These are phyloP conservation scores for Aurelia aurita DNA, from an alignment of 30 jellyfish, hydroid and myxozoan genomes.

Conservation along the genomic window DNA sequence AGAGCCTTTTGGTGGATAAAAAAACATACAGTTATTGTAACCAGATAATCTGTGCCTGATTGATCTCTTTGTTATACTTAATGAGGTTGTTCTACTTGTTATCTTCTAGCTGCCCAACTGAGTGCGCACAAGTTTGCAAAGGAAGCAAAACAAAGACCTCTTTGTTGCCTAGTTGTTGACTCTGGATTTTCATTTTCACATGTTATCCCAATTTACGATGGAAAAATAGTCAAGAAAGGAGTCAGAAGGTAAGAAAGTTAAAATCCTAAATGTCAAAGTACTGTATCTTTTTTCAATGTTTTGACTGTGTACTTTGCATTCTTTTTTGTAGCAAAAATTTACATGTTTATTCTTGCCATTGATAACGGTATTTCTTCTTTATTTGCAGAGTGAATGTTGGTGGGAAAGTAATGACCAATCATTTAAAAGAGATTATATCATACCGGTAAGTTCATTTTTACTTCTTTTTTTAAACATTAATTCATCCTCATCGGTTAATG, in stretches of 20 bases:
- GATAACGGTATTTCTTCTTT: background rate
- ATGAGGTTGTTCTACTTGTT: too few relatives aligned
- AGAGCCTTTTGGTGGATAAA: too few relatives aligned
- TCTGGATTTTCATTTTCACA: constrained; percentile 97
- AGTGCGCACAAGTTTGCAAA: constrained; percentile 38
- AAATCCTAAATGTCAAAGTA: too few relatives aligned
- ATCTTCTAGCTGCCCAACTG: constrained; percentile 83
- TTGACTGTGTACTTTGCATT: too few relatives aligned
- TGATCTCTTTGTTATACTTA: too few relatives aligned
- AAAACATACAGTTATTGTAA: too few relatives aligned
- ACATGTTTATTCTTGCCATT: too few relatives aligned
- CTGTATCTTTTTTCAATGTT: too few relatives aligned
- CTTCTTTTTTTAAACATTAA: background rate
- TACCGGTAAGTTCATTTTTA: constrained; percentile 68
- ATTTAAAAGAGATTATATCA: constrained; percentile 87
- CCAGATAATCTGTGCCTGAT: too few relatives aligned
- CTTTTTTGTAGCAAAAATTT: too few relatives aligned
- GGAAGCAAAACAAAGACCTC: constrained; percentile 56
- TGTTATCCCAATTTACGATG: constrained; percentile 90
- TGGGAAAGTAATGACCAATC: constrained; percentile 91
- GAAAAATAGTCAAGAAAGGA: constrained; percentile 78
- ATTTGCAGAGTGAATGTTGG: constrained; percentile 89
- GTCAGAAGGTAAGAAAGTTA: constrained; percentile 71
- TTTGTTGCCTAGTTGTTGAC: constrained; percentile 90
- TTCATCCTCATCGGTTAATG: too few relatives aligned